Percentiles rank a stretch among this genome's conserved stretches.
Conservation (phyloP, 2,797 vertebrate species). For the Coranthus polyacanthus region DNA sequence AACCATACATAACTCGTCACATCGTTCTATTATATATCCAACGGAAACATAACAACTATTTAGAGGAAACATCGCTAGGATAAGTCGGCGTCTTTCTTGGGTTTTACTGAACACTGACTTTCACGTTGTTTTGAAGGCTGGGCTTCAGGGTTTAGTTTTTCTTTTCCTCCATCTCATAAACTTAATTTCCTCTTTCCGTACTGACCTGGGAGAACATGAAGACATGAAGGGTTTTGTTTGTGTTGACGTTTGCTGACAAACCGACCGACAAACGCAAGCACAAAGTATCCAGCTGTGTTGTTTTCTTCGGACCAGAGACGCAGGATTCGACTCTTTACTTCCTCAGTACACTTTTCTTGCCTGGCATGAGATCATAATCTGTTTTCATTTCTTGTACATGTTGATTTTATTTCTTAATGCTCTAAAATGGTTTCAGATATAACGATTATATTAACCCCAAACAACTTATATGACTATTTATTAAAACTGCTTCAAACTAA, state of each 20-base stretch:
- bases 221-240: no score
- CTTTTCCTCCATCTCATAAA: slow-evolving; percentile 21
- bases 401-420: slow-evolving; percentile 67
- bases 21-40: slow-evolving; percentile 45
- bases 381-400: slow-evolving; percentile 69
- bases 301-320: slow-evolving; percentile 50
- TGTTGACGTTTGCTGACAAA: no score
- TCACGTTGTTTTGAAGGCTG: slow-evolving; percentile 11
- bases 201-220: slow-evolving; percentile 39
- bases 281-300: slow-evolving; percentile 26
- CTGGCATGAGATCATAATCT: slow-evolving; percentile 72
- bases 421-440: slow-evolving; percentile 74
- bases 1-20: slow-evolving; percentile 44
- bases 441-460: slow-evolving; percentile 78
- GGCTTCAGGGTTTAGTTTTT: slow-evolving; percentile 19
- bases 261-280: no score
- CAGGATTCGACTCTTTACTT: slow-evolving; percentile 40
- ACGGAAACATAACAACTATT: slow-evolving; percentile 11
- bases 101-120: no score
- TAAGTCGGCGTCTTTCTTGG: no score
- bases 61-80: no score
- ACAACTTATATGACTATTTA: slow-evolving; percentile 78
- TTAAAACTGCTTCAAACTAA: slow-evolving; percentile 79
- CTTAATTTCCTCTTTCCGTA: no score
- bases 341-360: slow-evolving; percentile 53